Percentiles rank a stretch among this genome's conserved stretches.
These are phyloP conservation scores for Cerceris rybyensis DNA, from an alignment of 2,888 invertebrate genomes.

Conservation along the genomic window DNA sequence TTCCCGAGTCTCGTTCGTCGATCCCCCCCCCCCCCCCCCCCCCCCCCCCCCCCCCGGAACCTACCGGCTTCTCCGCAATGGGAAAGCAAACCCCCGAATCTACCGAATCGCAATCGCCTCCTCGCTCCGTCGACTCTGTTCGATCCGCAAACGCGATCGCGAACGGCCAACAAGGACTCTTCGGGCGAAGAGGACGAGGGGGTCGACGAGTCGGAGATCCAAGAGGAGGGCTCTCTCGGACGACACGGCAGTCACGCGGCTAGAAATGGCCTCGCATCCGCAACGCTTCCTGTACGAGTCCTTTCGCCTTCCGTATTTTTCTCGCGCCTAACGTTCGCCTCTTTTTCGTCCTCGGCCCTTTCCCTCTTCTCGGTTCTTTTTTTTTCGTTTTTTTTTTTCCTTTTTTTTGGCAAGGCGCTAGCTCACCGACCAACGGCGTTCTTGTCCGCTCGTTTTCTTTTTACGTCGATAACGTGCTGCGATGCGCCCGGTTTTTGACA, in stretches of 20 bases:
- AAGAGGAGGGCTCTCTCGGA: constrained; percentile 77
- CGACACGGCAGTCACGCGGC: constrained; percentile 75
- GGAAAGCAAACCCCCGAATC: not conserved
- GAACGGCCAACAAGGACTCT: constrained; percentile 73
- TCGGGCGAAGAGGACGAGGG: constrained; percentile 80
- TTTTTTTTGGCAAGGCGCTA: too few relatives aligned
- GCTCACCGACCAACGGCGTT: too few relatives aligned
- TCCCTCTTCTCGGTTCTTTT: too few relatives aligned
- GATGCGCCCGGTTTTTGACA: too few relatives aligned
- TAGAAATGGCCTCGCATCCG: constrained; percentile 79
- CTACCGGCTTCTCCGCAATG: not conserved
- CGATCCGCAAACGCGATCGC: not conserved
- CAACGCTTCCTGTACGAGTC: constrained; percentile 80
- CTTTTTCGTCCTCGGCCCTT: not conserved
- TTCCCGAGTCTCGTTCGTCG: not conserved
- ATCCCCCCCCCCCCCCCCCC: not conserved
- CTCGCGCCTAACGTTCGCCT: constrained; percentile 64
- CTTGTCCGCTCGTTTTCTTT: too few relatives aligned
- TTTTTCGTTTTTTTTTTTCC: too few relatives aligned
- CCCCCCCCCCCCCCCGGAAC: not conserved
- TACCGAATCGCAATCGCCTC: not conserved
- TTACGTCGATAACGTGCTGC: too few relatives aligned
- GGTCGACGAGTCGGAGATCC: constrained; percentile 79
- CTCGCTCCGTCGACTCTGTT: too few relatives aligned
- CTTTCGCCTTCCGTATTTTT: constrained; percentile 77